phyloP scores from a whole-genome alignment of 2,888 invertebrate genomes.

The Bruchidius siliquastri region DNA sequence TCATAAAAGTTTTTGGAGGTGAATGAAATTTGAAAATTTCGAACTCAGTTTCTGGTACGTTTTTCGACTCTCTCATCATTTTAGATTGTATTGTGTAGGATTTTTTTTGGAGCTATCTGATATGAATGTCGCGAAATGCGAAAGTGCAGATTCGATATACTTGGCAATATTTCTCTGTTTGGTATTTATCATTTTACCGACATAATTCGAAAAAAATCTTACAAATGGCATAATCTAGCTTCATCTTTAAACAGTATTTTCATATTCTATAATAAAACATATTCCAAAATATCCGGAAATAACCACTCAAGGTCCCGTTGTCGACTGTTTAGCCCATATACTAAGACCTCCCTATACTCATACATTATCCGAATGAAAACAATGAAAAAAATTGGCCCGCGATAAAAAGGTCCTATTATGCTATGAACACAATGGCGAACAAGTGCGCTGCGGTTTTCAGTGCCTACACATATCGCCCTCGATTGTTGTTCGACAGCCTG shows the following conservation, averaged over 20 bases:
- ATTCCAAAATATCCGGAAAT: background rate
- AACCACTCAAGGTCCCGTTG: background rate
- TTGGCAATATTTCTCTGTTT: too few relatives aligned
- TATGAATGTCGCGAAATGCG: too few relatives aligned
- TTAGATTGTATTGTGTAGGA: too few relatives aligned
- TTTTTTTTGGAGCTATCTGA: too few relatives aligned
- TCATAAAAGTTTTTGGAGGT: too few relatives aligned
- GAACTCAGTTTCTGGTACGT: too few relatives aligned
- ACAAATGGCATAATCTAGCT: too few relatives aligned
- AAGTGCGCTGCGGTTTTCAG: background rate
- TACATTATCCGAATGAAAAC: background rate
- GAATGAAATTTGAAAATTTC: too few relatives aligned
- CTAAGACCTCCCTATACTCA: background rate
- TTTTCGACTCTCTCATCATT: too few relatives aligned
- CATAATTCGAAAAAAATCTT: too few relatives aligned
- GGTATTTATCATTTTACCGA: too few relatives aligned
- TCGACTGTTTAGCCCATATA: background rate
- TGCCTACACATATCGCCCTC: slow-evolving; percentile 8
- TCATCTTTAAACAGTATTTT: background rate
- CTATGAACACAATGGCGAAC: background rate
- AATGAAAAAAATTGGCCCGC: background rate
- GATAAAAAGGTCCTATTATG: background rate
- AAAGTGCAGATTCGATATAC: too few relatives aligned
- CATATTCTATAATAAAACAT: background rate
- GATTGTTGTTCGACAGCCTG: slow-evolving; percentile 34